Evolutionary conservation across 2,888 invertebrate genomes (phyloP).

Genomic region (Synergus gifuensis): DNA sequence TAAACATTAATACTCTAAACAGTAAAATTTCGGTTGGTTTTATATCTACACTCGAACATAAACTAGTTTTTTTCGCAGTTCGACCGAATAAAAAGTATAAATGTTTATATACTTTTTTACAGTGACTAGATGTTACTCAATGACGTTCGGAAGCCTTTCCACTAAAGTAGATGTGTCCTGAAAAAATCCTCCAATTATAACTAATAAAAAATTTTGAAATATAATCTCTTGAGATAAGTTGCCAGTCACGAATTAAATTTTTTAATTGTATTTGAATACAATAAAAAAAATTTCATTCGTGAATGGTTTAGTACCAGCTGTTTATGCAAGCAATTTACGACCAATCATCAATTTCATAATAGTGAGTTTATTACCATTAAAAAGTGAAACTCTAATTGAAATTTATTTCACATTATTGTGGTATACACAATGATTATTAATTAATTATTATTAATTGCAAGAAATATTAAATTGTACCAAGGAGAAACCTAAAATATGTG

Average conservation of each 20-base stretch:
- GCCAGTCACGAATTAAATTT: constrained; percentile 60
- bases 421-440: too few species aligned
- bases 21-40: too few species aligned
- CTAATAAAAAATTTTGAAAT: neutral
- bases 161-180: neutral
- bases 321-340: constrained; percentile 41
- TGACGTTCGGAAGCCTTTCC: neutral
- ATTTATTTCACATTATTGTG: neutral
- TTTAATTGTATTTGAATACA: constrained; percentile 57
- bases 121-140: neutral
- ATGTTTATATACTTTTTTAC: neutral
- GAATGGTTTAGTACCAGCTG: constrained; percentile 55
- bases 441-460: neutral
- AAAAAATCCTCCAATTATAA: neutral
- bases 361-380: neutral
- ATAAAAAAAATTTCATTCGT: constrained; percentile 47
- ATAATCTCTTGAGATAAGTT: constrained; percentile 70
- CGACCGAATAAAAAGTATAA: too few species aligned
- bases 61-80: too few species aligned
- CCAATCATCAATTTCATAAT: neutral
- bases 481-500: too few species aligned
- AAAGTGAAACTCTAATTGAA: too few species aligned
- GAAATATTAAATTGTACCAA: neutral
- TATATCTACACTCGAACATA: too few species aligned
- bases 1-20: too few species aligned